Evolutionary conservation across 2,797 vertebrate species (phyloP).

Genomic region (Pseudochromis fuscus): DNA sequence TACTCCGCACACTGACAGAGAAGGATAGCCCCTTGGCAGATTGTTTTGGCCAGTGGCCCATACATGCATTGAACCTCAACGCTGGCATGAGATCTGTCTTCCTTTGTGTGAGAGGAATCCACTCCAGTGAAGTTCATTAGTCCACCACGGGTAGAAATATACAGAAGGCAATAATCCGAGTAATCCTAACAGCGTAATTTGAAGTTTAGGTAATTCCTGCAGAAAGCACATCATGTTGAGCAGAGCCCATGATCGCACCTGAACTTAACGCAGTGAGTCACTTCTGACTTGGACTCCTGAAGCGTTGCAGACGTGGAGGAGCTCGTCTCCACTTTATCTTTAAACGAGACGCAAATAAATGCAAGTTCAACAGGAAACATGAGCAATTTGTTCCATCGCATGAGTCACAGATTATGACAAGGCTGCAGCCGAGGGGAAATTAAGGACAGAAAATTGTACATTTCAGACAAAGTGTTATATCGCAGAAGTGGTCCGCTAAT

Average conservation of each 20-base stretch:
- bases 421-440: not conserved
- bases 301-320: not conserved
- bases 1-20: slow-evolving; percentile 57
- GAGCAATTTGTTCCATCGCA: slow-evolving; percentile 5
- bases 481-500: slow-evolving; percentile 8
- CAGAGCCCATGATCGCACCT: not conserved
- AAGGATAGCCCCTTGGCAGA: slow-evolving; percentile 59
- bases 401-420: not conserved
- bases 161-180: not conserved
- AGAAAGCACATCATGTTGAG: not conserved
- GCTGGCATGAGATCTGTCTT: slow-evolving; percentile 42
- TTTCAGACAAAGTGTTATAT: slow-evolving; percentile 4
- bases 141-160: not conserved
- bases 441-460: not conserved
- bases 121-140: slow-evolving; percentile 20
- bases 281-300: not conserved
- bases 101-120: slow-evolving; percentile 36
- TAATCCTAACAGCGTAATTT: not conserved
- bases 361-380: not conserved
- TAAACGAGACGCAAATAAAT: not conserved
- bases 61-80: slow-evolving; percentile 62
- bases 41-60: slow-evolving; percentile 69
- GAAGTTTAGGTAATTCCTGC: not conserved
- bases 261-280: not conserved
- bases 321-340: not conserved